Conservation (phyloP, 2,797 vertebrate species). For the Enteromius fasciolatus region DNA sequence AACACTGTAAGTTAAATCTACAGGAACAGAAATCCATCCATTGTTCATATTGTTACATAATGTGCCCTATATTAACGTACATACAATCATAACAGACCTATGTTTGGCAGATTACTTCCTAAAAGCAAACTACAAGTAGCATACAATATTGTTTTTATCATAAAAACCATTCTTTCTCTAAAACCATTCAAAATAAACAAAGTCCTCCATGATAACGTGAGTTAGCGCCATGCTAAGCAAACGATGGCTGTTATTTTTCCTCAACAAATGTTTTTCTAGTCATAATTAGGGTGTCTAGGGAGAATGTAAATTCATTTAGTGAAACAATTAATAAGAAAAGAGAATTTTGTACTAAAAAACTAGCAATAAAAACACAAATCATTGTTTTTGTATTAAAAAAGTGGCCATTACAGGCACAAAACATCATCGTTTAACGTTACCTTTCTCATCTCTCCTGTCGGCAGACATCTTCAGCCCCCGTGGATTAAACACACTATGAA, state of each 20-base stretch:
- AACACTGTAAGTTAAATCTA: background rate
- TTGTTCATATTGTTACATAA: background rate
- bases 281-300: background rate
- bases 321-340: too few relatives aligned
- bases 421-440: conserved; percentile 67
- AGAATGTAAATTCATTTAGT: background rate
- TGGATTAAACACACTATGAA: conserved; percentile 40
- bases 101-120: background rate
- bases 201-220: background rate
- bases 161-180: background rate
- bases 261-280: background rate
- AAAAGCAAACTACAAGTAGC: background rate
- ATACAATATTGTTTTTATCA: too few relatives aligned
- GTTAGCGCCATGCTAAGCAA: conserved; percentile 26
- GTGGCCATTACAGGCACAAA: background rate
- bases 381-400: background rate
- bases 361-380: too few relatives aligned
- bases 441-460: conserved; percentile 91
- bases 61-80: too few relatives aligned
- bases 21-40: background rate
- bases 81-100: background rate
- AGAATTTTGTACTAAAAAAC: background rate
- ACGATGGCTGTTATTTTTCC: background rate
- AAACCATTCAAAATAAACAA: conserved; percentile 4
- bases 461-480: conserved; percentile 81